Conservation (phyloP, 2,797 vertebrate species). For the Helarctos malayanus region DNA sequence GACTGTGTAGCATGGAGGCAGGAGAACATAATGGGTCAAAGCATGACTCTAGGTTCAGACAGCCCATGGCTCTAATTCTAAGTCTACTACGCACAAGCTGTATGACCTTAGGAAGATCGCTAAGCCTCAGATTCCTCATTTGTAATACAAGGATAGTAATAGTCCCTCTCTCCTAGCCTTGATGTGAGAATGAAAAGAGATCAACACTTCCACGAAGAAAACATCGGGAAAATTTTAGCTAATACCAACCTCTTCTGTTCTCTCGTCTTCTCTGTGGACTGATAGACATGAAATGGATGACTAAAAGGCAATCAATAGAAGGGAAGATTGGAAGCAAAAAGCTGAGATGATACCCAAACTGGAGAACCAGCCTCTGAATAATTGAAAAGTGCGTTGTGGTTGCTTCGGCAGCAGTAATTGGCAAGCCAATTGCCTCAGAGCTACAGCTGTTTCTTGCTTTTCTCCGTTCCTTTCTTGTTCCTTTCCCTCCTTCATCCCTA, state of each 20-base stretch:
- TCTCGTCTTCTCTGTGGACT: background rate
- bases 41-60: background rate
- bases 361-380: conserved; percentile 5
- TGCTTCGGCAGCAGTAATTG: background rate
- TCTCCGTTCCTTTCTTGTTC: background rate
- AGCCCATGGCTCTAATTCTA: background rate
- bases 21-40: background rate
- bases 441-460: background rate
- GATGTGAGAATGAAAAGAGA: background rate
- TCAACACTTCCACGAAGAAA: background rate
- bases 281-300: background rate
- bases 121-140: background rate
- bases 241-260: background rate
- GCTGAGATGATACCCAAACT: background rate
- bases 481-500: conserved; percentile 46
- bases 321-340: conserved; percentile 42
- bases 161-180: background rate
- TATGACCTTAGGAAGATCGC: background rate
- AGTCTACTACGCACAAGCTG: background rate
- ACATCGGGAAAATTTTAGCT: background rate
- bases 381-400: background rate
- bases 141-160: background rate
- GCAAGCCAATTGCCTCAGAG: background rate
- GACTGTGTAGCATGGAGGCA: background rate
- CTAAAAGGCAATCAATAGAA: background rate